A percentile compares a stretch with the other conserved stretches of the same genome.
phyloP scores from a whole-genome alignment of 1,140 invertebrate species.

The Trinorchestia longiramus region DNA sequence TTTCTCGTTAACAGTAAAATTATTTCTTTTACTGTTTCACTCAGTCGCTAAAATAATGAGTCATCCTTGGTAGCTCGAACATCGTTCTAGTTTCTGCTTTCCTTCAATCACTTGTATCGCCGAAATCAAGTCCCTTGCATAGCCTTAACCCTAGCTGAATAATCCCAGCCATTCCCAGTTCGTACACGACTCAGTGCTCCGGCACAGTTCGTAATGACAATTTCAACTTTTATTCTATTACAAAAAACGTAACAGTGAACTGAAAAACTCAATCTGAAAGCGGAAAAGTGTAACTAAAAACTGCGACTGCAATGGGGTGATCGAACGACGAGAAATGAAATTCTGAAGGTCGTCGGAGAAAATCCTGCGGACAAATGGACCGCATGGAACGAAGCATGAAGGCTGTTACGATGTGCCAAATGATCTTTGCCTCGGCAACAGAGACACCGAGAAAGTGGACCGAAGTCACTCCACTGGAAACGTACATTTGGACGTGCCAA shows the following conservation, averaged over 20 bases:
- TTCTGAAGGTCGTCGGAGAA: constrained; percentile 46
- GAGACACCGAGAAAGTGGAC: neutral
- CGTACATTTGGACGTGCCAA: neutral
- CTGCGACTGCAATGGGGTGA: constrained; percentile 15
- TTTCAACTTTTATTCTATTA: neutral
- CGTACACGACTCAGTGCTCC: neutral
- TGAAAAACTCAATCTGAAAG: constrained; percentile 33
- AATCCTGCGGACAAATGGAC: constrained; percentile 46
- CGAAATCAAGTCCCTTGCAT: too few species aligned
- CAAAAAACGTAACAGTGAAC: neutral
- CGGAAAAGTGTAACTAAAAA: constrained; percentile 29
- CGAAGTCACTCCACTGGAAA: neutral
- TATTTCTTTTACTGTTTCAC: too few species aligned
- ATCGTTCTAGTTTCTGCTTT: neutral
- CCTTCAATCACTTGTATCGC: neutral
- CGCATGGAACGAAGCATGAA: constrained; percentile 28
- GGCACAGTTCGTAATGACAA: neutral
- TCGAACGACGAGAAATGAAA: constrained; percentile 39
- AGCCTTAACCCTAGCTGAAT: neutral
- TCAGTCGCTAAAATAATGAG: too few species aligned
- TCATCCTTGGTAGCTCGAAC: neutral
- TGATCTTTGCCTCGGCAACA: constrained; percentile 17
- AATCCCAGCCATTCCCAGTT: neutral
- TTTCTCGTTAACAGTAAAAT: neutral
- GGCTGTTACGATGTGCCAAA: constrained; percentile 21